These are phyloP conservation scores for Phasianus colchicus DNA, from an alignment of 2,113 vertebrate genomes.

Conservation along the genomic window DNA sequence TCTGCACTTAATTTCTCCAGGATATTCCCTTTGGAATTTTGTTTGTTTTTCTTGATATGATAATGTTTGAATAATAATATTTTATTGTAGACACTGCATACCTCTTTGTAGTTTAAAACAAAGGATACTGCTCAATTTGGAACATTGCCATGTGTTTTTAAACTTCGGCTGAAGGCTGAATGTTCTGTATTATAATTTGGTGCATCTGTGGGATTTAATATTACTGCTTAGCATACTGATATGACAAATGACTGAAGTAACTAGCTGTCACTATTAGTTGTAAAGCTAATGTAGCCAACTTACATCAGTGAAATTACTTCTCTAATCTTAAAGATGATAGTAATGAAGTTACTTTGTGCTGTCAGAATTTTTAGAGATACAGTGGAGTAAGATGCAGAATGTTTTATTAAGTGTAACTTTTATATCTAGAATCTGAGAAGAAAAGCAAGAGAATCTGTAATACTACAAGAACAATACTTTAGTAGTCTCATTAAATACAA, in stretches of 20 bases:
- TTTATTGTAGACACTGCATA: not conserved
- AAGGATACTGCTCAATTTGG: not conserved
- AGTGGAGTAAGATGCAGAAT: not conserved
- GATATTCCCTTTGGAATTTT: not conserved
- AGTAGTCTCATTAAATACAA: not conserved
- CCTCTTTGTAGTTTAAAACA: not conserved
- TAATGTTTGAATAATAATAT: not conserved
- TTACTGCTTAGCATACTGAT: not conserved
- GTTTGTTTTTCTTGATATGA: not conserved
- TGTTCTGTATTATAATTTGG: not conserved
- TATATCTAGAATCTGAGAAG: not conserved
- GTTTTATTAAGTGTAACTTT: not conserved
- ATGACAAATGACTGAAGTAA: not conserved
- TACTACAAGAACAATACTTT: not conserved
- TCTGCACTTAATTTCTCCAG: not conserved
- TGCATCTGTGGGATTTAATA: not conserved
- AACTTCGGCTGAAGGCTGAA: not conserved
- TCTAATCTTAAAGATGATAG: not conserved
- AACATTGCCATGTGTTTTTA: not conserved
- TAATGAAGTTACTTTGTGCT: not conserved
- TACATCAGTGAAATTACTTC: not conserved
- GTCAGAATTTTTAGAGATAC: not conserved
- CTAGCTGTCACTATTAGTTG: not conserved
- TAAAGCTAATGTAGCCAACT: not conserved
- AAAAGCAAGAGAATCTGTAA: not conserved